Percentiles rank a stretch among this genome's conserved stretches.
Conservation (phyloP, 92 coral and sea anemone species). For the Umimayanthus chanpuru region DNA sequence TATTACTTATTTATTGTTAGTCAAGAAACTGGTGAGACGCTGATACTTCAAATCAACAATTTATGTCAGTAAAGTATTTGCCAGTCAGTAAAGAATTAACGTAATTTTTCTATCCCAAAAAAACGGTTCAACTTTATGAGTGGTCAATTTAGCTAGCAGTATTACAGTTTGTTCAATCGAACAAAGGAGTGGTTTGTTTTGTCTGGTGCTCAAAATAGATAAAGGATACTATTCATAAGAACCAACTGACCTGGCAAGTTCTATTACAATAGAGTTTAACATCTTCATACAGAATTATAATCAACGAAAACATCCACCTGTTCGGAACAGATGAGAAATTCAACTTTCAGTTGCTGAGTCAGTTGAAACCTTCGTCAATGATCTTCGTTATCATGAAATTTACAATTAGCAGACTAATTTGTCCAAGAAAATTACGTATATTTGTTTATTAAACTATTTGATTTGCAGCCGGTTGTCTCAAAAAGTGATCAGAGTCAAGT, state of each 20-base stretch:
- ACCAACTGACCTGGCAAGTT: neutral
- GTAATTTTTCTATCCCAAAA: neutral
- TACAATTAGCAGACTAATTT: neutral
- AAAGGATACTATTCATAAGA: neutral
- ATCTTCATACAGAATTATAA: neutral
- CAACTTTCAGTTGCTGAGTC: neutral
- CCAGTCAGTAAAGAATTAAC: neutral
- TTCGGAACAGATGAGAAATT: slow-evolving; percentile 1
- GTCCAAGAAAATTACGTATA: neutral
- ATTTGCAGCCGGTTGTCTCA: neutral
- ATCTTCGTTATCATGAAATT: neutral
- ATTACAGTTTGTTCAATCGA: neutral
- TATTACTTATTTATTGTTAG: neutral
- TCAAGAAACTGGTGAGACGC: neutral
- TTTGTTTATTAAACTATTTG: neutral
- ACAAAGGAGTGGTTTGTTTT: neutral
- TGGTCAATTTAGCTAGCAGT: neutral
- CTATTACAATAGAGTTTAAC: neutral
- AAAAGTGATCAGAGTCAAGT: neutral
- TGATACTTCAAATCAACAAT: neutral
- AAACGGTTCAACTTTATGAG: neutral
- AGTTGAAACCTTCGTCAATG: neutral
- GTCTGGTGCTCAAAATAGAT: neutral
- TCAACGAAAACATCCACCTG: neutral
- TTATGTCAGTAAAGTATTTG: neutral